A percentile compares a stretch with the other conserved stretches of the same genome.
Conservation (phyloP, 2,888 invertebrate genomes). For the Bellardia pandia region DNA sequence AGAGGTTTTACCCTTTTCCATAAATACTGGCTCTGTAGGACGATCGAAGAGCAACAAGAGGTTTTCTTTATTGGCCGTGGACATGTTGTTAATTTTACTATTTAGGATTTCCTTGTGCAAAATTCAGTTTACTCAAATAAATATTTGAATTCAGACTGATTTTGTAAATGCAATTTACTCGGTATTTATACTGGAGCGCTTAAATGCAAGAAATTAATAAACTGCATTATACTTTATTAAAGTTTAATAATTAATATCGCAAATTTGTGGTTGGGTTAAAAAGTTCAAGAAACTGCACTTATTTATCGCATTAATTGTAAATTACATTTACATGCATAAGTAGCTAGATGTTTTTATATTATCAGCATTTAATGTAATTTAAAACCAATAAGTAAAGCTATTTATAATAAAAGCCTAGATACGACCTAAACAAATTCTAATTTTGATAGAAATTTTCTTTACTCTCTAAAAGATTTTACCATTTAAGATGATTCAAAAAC, state of each 20-base stretch:
- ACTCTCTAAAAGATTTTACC: too few relatives aligned
- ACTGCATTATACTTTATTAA: slow-evolving; percentile 9
- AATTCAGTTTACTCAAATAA: slow-evolving; percentile 14
- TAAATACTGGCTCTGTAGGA: slow-evolving; percentile 90
- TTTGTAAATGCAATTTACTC: slow-evolving; percentile 16
- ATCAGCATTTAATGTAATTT: neutral
- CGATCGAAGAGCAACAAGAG: slow-evolving; percentile 89
- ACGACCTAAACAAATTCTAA: too few relatives aligned
- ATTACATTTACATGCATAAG: neutral
- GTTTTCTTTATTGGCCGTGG: slow-evolving; percentile 40
- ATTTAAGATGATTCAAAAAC: neutral
- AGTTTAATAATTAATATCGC: slow-evolving; percentile 43
- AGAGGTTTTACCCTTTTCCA: slow-evolving; percentile 88
- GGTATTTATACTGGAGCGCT: slow-evolving; percentile 57
- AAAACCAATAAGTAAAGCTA: neutral
- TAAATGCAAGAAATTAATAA: neutral
- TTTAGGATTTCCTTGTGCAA: neutral
- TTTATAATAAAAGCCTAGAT: neutral
- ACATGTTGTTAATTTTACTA: slow-evolving; percentile 31
- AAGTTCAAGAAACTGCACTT: slow-evolving; percentile 31
- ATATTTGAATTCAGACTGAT: slow-evolving; percentile 48
- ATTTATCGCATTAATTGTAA: neutral
- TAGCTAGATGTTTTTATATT: too few relatives aligned
- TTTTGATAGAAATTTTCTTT: too few relatives aligned
- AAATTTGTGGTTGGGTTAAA: slow-evolving; percentile 58